A percentile compares a stretch with the other conserved stretches of the same genome.
Conservation (phyloP, 2,113 vertebrate genomes). For the Isichthys henryi region DNA sequence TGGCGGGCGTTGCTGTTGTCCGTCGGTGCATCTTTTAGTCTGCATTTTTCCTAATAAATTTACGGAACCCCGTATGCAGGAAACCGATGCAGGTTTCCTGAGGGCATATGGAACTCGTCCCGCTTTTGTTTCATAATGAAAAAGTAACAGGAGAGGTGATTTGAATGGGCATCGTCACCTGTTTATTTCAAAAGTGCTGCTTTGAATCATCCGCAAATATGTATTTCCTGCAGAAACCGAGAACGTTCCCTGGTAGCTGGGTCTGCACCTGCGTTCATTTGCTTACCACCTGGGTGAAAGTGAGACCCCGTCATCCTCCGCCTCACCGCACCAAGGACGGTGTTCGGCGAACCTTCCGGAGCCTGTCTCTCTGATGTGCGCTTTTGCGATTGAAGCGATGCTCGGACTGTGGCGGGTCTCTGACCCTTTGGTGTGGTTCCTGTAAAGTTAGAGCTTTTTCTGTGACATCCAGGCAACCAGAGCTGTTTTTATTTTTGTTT, state of each 20-base stretch:
- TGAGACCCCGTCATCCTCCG: neutral
- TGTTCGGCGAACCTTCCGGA: neutral
- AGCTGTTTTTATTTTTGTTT: neutral
- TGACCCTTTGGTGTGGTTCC: neutral
- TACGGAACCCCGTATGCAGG: neutral
- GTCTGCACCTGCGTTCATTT: neutral
- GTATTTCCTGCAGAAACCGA: neutral
- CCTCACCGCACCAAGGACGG: neutral
- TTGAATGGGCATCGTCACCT: neutral
- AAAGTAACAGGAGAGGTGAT: neutral
- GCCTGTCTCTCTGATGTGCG: neutral
- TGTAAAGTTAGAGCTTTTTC: neutral
- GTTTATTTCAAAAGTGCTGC: neutral
- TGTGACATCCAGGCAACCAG: neutral
- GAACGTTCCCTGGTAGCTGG: neutral
- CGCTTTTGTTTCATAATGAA: neutral
- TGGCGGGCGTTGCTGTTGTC: neutral
- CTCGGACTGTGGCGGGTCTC: neutral
- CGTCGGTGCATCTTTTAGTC: neutral
- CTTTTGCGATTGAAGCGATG: neutral
- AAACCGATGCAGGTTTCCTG: neutral
- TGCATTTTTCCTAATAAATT: neutral
- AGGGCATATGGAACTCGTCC: neutral
- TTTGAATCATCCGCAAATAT: neutral
- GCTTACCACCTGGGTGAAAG: constrained; percentile 7